Conservation (phyloP, 1,140 invertebrate genomes). For the Drosophila orena region DNA sequence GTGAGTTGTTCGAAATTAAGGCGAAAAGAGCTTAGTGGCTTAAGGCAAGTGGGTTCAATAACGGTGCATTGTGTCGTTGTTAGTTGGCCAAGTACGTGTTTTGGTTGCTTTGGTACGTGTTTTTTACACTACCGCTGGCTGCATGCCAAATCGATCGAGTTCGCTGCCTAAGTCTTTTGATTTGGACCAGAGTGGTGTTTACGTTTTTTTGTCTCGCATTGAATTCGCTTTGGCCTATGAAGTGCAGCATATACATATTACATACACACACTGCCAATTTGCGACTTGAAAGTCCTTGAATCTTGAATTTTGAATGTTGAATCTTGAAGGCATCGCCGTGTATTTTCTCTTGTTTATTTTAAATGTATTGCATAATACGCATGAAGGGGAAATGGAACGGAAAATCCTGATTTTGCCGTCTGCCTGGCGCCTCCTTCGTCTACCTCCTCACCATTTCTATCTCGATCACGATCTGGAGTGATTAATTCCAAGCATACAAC, state of each 20-base stretch:
- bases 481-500: conserved; percentile 68
- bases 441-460: conserved; percentile 3
- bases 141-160: conserved; percentile 38
- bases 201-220: conserved; percentile 45
- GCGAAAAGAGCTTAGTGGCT: conserved; percentile 34
- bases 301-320: conserved; percentile 28
- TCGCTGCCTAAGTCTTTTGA: conserved; percentile 43
- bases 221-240: conserved; percentile 62
- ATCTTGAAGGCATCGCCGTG: conserved; percentile 1
- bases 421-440: conserved; percentile 39
- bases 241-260: conserved; percentile 44
- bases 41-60: conserved; percentile 73
- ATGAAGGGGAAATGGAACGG: conserved; percentile 48
- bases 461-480: conserved; percentile 36
- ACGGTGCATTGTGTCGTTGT: conserved; percentile 70
- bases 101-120: not conserved
- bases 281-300: conserved; percentile 61
- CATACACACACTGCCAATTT: conserved; percentile 35
- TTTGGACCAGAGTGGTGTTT: conserved; percentile 53
- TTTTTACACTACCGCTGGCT: conserved; percentile 5
- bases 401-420: conserved; percentile 75
- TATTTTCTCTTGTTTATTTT: conserved; percentile 44
- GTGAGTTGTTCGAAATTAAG: conserved; percentile 4
- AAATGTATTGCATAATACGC: conserved; percentile 67
- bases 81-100: conserved; percentile 37